Evolutionary conservation across 2,888 invertebrate species (phyloP), one percentile per base, ranked within the genome.

Genomic region (Lasioglossum vierecki): DNA sequence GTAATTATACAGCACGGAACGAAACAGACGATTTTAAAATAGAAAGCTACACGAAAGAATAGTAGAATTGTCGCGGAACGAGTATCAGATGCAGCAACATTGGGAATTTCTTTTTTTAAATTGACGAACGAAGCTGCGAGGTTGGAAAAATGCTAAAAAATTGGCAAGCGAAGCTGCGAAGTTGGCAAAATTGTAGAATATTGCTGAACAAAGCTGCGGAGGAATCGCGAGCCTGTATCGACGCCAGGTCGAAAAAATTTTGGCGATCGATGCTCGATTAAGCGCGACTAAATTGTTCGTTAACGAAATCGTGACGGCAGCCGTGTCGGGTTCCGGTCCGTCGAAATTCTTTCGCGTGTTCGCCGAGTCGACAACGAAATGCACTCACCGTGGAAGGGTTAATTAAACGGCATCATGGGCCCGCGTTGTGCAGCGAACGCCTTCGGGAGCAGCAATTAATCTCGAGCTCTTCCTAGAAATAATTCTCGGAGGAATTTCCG

Each of bases 371-470:
- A 86, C 44, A 44, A 72, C 76, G 79, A 66, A 70, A 39, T 60
- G 41, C 73, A 60, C 39, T 63, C 46, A 35, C 53, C 46, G 26
- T 22, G 49, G n/a, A 44, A 60, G 71, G 49, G 71, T 75, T 80
- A 80, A 80, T 80, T 80, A 75, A 80, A 80, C 75, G 68, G 35
- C 49, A 75, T 66, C 63, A 44, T 26, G 39, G 57, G 18, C 18
- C 15, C 11, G 44, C 22, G 26, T 46, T 71, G 46, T 30, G 66
- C 46, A 26, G 30, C 63, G 41, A 30, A 22, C 49, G 41, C 39
- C 53, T 63, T 66, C 75, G 41, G 49, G 39, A 57, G 39, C 60
- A 39, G 49, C 77, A 72, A 82, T 82, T 76, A 77, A 82, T 82
- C 76, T 77, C 63, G 46, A 6, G 66, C 44, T 8, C 71, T 46